These are phyloP conservation scores for Podilymbus podiceps DNA, from an alignment of 2,113 vertebrate species.

Conservation along the genomic window DNA sequence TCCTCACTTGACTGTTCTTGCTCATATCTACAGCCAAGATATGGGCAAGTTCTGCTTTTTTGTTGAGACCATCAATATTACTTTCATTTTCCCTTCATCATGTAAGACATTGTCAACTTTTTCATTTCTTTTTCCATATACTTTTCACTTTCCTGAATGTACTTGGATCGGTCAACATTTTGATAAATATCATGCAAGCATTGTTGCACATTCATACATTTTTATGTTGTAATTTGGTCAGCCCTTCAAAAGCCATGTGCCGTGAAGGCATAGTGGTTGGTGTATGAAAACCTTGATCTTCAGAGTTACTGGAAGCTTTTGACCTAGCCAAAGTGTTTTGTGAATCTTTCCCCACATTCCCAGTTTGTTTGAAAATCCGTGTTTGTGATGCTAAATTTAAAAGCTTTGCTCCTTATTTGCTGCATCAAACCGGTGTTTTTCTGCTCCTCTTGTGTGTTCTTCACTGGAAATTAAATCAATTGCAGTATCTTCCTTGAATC, in stretches of 20 bases:
- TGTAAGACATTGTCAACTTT: background rate
- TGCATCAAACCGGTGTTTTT: background rate
- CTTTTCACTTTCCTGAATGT: slow-evolving; percentile 18
- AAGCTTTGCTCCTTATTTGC: background rate
- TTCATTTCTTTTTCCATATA: background rate
- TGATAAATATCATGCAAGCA: background rate
- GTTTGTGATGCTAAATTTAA: background rate
- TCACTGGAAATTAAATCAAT: background rate
- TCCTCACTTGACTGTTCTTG: slow-evolving; percentile 25
- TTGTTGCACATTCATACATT: background rate
- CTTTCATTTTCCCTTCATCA: slow-evolving; percentile 10
- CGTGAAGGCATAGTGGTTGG: fast-evolving
- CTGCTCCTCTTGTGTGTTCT: background rate
- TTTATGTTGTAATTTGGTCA: background rate
- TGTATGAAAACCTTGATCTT: background rate
- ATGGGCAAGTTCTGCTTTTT: background rate
- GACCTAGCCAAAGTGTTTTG: background rate
- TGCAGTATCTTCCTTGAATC: background rate
- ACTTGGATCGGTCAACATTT: background rate
- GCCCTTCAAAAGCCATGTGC: background rate
- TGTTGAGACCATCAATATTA: background rate
- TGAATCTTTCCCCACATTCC: background rate
- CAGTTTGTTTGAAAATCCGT: background rate
- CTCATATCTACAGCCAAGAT: background rate
- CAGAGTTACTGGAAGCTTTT: background rate